A percentile compares a stretch with the other conserved stretches of the same genome.
Evolutionary conservation across 2,888 invertebrate genomes (phyloP).

Genomic region (Ectemnius lituratus): DNA sequence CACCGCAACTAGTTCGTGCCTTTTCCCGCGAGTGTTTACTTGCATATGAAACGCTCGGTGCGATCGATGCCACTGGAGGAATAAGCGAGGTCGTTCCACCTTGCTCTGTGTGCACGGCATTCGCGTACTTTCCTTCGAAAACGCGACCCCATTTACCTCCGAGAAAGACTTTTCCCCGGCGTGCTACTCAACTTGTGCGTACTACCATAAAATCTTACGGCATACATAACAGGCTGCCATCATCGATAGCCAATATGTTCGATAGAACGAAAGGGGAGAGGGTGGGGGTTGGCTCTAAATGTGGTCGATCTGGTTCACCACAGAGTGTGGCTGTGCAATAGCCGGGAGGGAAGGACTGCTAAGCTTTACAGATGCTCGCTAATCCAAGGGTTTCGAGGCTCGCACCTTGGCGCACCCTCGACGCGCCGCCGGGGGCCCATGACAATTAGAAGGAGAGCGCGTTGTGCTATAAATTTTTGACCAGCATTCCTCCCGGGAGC

Average conservation of each 20-base stretch:
- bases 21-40: conserved; percentile 24
- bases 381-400: neutral
- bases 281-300: neutral
- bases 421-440: neutral
- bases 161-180: neutral
- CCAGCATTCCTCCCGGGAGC: neutral
- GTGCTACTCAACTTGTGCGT: neutral
- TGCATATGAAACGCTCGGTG: conserved; percentile 8
- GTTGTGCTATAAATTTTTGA: conserved; percentile 1
- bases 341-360: neutral
- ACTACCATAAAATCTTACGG: neutral
- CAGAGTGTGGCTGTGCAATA: neutral
- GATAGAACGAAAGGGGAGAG: no score
- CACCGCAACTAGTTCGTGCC: conserved; percentile 31
- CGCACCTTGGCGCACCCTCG: neutral
- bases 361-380: neutral
- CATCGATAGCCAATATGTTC: no score
- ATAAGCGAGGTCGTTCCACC: conserved; percentile 2
- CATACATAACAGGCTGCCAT: neutral
- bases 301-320: neutral
- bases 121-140: neutral
- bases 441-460: conserved; percentile 7
- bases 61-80: neutral
- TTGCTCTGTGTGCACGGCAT: neutral
- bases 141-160: neutral